Base-by-base conservation (phyloP, 2,797 vertebrate species). In the Tangara arthus region DNA sequence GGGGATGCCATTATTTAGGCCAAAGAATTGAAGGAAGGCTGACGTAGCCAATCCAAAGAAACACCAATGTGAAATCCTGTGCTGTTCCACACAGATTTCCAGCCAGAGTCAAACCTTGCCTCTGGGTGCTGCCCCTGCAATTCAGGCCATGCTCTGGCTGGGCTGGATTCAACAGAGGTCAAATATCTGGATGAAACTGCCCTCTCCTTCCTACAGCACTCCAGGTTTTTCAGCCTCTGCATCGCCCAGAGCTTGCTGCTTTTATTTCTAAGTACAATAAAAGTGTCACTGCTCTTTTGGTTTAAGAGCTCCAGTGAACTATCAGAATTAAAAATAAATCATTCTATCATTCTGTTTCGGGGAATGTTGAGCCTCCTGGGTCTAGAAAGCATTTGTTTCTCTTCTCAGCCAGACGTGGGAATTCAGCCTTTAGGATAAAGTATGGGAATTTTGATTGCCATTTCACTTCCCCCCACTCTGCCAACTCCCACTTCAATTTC, bases 11-110 rank as follows among this genome's bases (percentile, higher is more conserved):
- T 95, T 90, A 95, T 92, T 91, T 77, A 68, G 93, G 61, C 19
- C 46, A 77, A 92, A 96, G 94, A 95, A 96, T 88, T 92, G 89
- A 82, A 93, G 90, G 94, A 97, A 97, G 81, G 68, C 81, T 90
- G 88, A 96, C 11, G 18, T 24, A 75, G 90, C 68, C 12, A 9
- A 26, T 18, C 46, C 57, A 78, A 69, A 68, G 75, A 82, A 94
- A 80, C 46, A 26, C 1, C 0, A 39, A 22, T 1, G 12, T 52
- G 20, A 87, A 92, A 69, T 71, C 79, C 64, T 14, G 1, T 34
- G 56, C 60, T 7, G 2, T n/a, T 89, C 35, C 22, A 68, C 5
- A 20, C 6, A 24, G 37, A 20, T 61, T 59, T 75, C 56, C 61
- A 66, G 72, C 15, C 47, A 32, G 41, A 53, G 60, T 30, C 68